A percentile compares a stretch with the other conserved stretches of the same genome.
Conservation (phyloP, 2,113 vertebrate species). For the Isurus oxyrinchus region DNA sequence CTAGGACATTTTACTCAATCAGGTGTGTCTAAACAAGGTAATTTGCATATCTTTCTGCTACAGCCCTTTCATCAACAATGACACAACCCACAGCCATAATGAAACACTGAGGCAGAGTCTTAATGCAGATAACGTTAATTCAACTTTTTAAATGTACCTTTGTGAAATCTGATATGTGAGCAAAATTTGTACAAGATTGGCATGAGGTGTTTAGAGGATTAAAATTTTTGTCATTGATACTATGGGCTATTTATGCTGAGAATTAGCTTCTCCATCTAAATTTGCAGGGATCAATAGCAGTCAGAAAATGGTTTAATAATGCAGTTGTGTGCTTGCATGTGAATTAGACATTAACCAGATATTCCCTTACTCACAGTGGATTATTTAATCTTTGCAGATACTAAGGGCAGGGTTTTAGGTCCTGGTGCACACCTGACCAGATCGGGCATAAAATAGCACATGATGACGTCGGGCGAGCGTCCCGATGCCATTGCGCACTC, state of each 20-base stretch:
- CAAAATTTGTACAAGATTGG: no score
- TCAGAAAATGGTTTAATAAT: background rate
- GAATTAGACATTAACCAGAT: background rate
- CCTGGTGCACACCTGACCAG: no score
- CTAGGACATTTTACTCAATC: background rate
- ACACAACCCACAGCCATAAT: background rate
- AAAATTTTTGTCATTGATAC: background rate
- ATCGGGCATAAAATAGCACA: no score
- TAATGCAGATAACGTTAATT: background rate
- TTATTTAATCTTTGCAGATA: background rate
- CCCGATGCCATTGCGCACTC: no score
- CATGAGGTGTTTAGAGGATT: no score
- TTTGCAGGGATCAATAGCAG: background rate
- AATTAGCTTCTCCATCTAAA: constrained; percentile 10
- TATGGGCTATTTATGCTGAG: background rate
- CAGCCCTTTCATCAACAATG: background rate
- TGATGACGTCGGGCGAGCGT: no score
- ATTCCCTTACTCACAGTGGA: background rate
- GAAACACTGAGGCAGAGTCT: background rate
- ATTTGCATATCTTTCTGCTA: background rate
- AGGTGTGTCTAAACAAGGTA: background rate
- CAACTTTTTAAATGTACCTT: background rate
- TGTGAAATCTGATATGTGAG: background rate
- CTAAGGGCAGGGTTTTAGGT: no score
- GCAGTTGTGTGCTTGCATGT: background rate